Evolutionary conservation across 2,888 invertebrate genomes (phyloP).

Genomic region (Lepidochrysops patricia): DNA sequence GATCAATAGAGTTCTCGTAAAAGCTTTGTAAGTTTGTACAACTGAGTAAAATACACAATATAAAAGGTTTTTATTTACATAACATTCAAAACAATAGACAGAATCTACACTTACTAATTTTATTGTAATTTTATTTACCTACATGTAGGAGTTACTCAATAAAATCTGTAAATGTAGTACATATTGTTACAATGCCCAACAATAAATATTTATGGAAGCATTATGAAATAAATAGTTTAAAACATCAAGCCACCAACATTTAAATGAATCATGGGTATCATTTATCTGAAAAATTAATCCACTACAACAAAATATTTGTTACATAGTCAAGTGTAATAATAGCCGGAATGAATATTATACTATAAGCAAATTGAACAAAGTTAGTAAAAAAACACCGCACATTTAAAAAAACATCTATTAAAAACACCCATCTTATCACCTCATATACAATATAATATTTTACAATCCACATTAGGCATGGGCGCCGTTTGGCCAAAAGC

Average conservation of each 20-base stretch:
- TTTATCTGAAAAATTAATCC: no score
- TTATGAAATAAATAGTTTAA: not conserved
- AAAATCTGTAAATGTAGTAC: not conserved
- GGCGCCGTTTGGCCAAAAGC: not conserved
- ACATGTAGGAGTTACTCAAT: not conserved
- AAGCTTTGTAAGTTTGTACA: not conserved
- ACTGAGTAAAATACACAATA: not conserved
- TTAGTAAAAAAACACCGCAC: not conserved
- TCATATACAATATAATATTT: not conserved
- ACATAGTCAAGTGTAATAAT: no score
- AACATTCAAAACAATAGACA: not conserved
- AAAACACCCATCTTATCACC: not conserved
- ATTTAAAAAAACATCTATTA: not conserved
- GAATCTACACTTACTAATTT: not conserved
- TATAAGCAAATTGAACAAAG: not conserved
- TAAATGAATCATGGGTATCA: not conserved
- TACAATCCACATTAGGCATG: not conserved
- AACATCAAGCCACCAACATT: not conserved
- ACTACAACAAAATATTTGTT: no score
- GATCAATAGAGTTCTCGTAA: not conserved
- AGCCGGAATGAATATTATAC: not conserved
- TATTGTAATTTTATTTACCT: not conserved
- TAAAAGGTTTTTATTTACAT: not conserved
- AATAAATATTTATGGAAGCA: not conserved
- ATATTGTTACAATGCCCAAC: not conserved